Conservation (phyloP, 2,113 vertebrate species). For the Barnardius zonarius region DNA sequence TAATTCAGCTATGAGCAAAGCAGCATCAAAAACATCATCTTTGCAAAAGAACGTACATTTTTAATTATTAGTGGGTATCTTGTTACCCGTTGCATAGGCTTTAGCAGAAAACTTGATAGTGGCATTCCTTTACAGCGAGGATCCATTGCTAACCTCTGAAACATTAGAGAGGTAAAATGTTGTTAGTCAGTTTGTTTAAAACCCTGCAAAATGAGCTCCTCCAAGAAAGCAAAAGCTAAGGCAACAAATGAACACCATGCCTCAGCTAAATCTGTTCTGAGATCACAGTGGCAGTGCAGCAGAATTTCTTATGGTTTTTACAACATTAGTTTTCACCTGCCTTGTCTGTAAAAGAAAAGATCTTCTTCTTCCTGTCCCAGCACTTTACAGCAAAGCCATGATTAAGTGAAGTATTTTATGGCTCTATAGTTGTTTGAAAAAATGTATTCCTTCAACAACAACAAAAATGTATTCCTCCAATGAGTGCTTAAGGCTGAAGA, state of each 20-base stretch:
- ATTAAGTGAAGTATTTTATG: background rate
- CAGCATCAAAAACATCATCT: background rate
- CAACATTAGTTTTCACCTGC: background rate
- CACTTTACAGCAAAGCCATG: background rate
- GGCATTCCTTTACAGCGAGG: slow-evolving; percentile 98
- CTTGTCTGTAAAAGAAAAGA: background rate
- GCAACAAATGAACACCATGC: background rate
- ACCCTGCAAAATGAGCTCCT: background rate
- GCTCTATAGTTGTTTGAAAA: background rate
- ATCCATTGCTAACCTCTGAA: slow-evolving; percentile 96
- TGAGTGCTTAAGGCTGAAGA: background rate
- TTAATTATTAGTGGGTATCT: slow-evolving; percentile 98
- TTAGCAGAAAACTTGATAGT: slow-evolving; percentile 96
- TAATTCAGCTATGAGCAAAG: slow-evolving; percentile 6
- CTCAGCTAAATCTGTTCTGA: background rate
- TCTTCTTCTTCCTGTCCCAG: background rate
- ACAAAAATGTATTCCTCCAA: background rate
- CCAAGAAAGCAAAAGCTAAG: background rate
- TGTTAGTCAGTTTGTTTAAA: slow-evolving; percentile 15
- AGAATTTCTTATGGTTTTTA: background rate
- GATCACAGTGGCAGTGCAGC: background rate
- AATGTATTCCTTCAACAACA: background rate
- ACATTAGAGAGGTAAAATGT: slow-evolving; percentile 44
- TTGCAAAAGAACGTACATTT: slow-evolving; percentile 81
- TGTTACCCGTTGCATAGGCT: slow-evolving; percentile 98